Evolutionary conservation across 2,797 vertebrate genomes (phyloP).

Genomic region (Delichon dasypus): DNA sequence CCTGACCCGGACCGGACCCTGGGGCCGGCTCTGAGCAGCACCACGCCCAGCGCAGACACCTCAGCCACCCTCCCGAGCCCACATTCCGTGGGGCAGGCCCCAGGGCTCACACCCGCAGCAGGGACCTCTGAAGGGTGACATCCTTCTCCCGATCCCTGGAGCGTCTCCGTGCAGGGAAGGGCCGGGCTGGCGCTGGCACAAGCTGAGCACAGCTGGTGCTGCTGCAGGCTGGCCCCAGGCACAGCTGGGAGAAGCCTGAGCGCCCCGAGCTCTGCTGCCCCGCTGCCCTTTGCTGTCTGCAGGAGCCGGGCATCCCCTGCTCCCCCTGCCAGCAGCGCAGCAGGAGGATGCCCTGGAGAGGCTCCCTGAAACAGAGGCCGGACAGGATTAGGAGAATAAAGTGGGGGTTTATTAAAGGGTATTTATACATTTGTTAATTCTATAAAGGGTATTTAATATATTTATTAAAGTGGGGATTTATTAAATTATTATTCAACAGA

Average conservation of each 20-base stretch:
- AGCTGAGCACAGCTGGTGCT: not conserved
- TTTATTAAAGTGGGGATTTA: not conserved
- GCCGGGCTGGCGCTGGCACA: fast-evolving
- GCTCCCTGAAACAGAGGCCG: fast-evolving
- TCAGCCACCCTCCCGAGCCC: not conserved
- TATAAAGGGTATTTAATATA: too few species aligned
- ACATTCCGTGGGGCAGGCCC: fast-evolving
- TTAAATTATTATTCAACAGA: not conserved
- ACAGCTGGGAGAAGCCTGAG: not conserved
- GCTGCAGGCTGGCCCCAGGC: not conserved
- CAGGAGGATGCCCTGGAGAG: not conserved
- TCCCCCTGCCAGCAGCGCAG: not conserved
- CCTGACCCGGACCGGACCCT: not conserved
- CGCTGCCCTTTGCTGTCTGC: not conserved
- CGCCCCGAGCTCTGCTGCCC: not conserved
- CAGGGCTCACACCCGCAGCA: not conserved
- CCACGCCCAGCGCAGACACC: fast-evolving
- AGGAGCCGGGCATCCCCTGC: not conserved
- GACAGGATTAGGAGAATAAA: not conserved
- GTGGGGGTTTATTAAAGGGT: not conserved
- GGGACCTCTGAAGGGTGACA: not conserved
- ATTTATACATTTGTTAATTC: too few species aligned
- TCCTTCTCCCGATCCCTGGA: not conserved
- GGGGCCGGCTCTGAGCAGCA: fast-evolving
- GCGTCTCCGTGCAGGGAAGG: fast-evolving